Percentiles rank a stretch among this genome's conserved stretches.
phyloP scores from a whole-genome alignment of 2,797 vertebrate genomes.

The Austrolebias charrua region DNA sequence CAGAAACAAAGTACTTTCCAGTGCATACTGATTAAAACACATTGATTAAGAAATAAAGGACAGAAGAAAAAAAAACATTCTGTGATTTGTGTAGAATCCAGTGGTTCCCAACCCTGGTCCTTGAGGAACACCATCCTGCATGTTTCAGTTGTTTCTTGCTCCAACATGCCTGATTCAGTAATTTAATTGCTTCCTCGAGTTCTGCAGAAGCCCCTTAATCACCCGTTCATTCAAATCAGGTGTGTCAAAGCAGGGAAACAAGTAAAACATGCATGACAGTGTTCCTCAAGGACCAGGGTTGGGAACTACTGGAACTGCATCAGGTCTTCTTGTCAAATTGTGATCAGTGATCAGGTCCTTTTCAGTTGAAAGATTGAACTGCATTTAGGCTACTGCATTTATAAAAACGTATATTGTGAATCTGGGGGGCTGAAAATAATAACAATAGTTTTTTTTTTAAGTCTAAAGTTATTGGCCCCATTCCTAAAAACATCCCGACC shows the following conservation, averaged over 20 bases:
- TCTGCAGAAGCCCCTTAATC: no score
- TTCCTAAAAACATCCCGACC: constrained; percentile 37
- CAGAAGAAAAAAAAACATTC: constrained; percentile 49
- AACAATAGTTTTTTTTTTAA: constrained; percentile 33
- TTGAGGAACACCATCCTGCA: no score
- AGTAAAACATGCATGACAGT: no score
- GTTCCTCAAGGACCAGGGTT: no score
- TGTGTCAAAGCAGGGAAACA: no score
- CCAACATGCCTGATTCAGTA: no score
- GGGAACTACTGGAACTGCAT: no score
- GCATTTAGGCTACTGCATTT: constrained; percentile 35
- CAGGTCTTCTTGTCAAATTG: neutral
- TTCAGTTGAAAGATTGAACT: constrained; percentile 30
- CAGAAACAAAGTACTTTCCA: constrained; percentile 83
- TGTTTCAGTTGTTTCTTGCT: neutral
- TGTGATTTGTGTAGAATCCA: constrained; percentile 30
- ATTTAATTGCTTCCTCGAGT: no score
- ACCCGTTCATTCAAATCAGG: no score
- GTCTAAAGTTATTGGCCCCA: constrained; percentile 23
- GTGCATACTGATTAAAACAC: constrained; percentile 82
- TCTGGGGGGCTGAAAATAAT: constrained; percentile 25
- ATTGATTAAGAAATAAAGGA: constrained; percentile 57
- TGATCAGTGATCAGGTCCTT: constrained; percentile 29
- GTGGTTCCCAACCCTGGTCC: no score
- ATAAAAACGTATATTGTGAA: constrained; percentile 27